phyloP scores from a whole-genome alignment of 2,888 invertebrate species.

The Alloscopus bannaensis region DNA sequence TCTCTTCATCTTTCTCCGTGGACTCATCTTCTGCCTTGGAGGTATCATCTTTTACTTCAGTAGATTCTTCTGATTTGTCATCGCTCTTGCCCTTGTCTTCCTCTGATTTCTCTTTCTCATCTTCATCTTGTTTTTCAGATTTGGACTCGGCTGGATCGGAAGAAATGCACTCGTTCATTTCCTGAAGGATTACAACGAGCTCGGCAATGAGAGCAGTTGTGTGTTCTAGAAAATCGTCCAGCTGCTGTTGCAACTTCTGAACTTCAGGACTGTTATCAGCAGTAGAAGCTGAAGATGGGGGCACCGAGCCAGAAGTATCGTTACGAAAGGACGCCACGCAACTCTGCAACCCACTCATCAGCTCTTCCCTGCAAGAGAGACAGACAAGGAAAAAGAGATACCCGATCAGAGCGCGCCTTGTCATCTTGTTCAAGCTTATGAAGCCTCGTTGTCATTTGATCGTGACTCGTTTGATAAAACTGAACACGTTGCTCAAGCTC shows the following conservation, averaged over 20 bases:
- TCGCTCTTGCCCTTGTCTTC: slow-evolving; percentile 11
- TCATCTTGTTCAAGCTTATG: slow-evolving; percentile 71
- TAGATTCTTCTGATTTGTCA: not conserved
- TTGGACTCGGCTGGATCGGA: slow-evolving; percentile 6
- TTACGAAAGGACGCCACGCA: slow-evolving; percentile 68
- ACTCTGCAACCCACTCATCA: slow-evolving; percentile 73
- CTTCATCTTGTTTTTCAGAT: slow-evolving; percentile 13
- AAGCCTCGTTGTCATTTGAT: slow-evolving; percentile 70
- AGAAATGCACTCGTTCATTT: slow-evolving; percentile 70
- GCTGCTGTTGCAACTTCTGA: slow-evolving; percentile 30
- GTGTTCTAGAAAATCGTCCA: slow-evolving; percentile 47
- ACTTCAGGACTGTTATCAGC: not conserved
- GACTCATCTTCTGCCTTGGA: slow-evolving; percentile 17
- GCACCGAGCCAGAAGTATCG: slow-evolving; percentile 27
- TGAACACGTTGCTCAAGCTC: slow-evolving; percentile 75
- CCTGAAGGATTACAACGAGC: slow-evolving; percentile 59
- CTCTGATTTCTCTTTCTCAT: slow-evolving; percentile 18
- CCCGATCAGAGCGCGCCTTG: slow-evolving; percentile 71
- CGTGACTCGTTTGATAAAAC: slow-evolving; percentile 70
- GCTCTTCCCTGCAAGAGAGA: slow-evolving; percentile 70
- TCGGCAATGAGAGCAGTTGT: slow-evolving; percentile 63
- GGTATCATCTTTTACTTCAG: slow-evolving; percentile 11
- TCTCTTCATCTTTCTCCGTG: slow-evolving; percentile 30
- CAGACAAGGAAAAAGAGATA: slow-evolving; percentile 45
- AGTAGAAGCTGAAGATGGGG: not conserved